phyloP scores from a whole-genome alignment of 2,797 vertebrate genomes.

The Dermochelys coriacea region DNA sequence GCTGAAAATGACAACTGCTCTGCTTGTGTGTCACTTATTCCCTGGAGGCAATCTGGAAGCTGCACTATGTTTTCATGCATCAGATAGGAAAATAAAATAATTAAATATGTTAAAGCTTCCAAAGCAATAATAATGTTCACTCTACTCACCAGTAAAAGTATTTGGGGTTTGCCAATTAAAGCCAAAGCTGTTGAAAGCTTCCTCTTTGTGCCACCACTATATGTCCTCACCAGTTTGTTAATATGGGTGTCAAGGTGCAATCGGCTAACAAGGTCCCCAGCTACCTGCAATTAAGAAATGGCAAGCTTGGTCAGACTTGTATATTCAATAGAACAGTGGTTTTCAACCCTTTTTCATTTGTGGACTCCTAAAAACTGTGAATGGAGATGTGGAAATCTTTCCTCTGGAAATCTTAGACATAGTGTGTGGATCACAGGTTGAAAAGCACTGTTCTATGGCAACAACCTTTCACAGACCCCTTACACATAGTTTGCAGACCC shows the following conservation, averaged over 20 bases:
- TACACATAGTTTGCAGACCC: not conserved
- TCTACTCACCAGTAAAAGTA: conserved; percentile 80
- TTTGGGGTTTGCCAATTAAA: conserved; percentile 79
- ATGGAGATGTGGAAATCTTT: not conserved
- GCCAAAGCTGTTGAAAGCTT: conserved; percentile 82
- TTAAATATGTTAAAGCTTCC: not conserved
- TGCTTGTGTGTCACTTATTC: not conserved
- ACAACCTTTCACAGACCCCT: not conserved
- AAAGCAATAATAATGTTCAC: not conserved
- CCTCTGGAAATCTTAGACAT: not conserved
- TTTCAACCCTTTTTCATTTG: not conserved
- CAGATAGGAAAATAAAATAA: not conserved
- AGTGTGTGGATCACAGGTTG: not conserved
- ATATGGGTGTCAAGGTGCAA: conserved; percentile 66
- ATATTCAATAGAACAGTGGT: not conserved
- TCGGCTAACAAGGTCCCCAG: conserved; percentile 70
- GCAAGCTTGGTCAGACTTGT: not conserved
- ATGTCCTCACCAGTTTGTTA: conserved; percentile 71
- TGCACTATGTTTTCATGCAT: not conserved
- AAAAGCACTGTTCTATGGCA: not conserved
- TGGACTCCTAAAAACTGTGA: not conserved
- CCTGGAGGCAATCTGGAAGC: not conserved
- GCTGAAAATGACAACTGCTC: not conserved
- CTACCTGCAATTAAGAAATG: conserved; percentile 62
- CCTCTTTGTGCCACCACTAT: conserved; percentile 81